Percentiles rank a stretch among this genome's conserved stretches.
phyloP scores from a whole-genome alignment of 2,113 vertebrate genomes.

The Recurvirostra avosetta region DNA sequence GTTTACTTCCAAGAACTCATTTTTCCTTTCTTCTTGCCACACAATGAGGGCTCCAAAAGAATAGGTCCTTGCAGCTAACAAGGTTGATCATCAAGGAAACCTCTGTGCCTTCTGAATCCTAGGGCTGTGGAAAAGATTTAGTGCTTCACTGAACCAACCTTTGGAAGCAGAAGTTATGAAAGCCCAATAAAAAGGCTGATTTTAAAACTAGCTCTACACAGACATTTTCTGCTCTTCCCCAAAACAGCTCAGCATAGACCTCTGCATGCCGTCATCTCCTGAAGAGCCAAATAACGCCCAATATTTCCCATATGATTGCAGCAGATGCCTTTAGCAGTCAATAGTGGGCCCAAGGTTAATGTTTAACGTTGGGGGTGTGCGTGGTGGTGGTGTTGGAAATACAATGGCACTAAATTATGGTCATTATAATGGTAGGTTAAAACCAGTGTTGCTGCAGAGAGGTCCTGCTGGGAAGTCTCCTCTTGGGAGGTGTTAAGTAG shows the following conservation, averaged over 20 bases:
- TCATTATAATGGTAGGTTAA: conserved; percentile 38
- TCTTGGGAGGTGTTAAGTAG: background rate
- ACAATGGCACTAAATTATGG: conserved; percentile 37
- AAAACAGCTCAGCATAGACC: background rate
- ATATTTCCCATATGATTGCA: conserved; percentile 2
- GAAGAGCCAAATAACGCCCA: conserved; percentile 18
- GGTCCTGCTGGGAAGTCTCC: conserved; percentile 23
- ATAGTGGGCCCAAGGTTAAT: conserved; percentile 16
- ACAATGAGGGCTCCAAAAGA: background rate
- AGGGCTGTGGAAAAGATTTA: conserved; percentile 28
- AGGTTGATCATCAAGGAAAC: conserved; percentile 54
- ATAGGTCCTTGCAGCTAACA: conserved; percentile 37
- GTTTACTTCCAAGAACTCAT: conserved; percentile 36
- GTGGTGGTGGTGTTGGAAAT: background rate
- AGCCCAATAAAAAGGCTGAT: background rate
- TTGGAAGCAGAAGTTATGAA: conserved; percentile 8
- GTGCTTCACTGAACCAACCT: background rate
- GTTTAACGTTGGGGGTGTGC: background rate
- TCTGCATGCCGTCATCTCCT: background rate
- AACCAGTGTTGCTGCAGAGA: conserved; percentile 15
- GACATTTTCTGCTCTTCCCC: background rate
- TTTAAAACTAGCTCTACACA: background rate
- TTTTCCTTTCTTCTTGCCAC: conserved; percentile 42
- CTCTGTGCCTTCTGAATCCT: conserved; percentile 15
- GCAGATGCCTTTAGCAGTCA: conserved; percentile 7